Conservation (phyloP, 1,140 invertebrate species). For the Varroa destructor region DNA sequence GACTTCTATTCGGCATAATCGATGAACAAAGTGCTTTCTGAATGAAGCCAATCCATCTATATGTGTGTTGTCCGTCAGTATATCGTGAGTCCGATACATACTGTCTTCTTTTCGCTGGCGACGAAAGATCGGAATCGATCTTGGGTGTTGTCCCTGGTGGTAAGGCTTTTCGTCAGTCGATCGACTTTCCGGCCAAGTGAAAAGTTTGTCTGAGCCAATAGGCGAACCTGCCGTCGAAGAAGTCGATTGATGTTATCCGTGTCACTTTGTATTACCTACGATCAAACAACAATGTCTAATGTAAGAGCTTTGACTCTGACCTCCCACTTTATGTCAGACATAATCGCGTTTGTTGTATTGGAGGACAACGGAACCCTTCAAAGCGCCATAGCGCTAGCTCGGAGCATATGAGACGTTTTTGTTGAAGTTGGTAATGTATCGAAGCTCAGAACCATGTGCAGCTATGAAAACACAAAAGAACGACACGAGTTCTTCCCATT, state of each 20-base stretch:
- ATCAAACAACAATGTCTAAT: no score
- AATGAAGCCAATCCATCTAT: not conserved
- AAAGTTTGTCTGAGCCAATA: constrained; percentile 3
- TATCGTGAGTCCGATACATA: not conserved
- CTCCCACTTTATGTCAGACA: no score
- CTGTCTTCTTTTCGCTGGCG: constrained; percentile 6
- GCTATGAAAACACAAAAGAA: no score
- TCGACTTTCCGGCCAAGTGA: constrained; percentile 1
- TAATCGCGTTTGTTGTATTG: no score
- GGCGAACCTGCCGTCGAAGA: not conserved
- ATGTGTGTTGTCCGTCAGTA: not conserved
- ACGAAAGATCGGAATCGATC: not conserved
- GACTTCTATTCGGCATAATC: not conserved
- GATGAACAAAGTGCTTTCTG: constrained; percentile 8
- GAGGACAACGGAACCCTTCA: no score
- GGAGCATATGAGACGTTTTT: no score
- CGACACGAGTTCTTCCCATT: no score
- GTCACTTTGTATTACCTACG: not conserved
- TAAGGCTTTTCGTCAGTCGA: not conserved
- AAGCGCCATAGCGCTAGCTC: no score
- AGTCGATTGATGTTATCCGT: constrained; percentile 17
- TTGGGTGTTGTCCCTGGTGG: not conserved
- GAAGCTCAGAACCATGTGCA: no score
- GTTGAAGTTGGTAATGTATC: no score
- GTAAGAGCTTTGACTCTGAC: no score